Evolutionary conservation across 2,888 invertebrate genomes (phyloP).

Genomic region (Scelioninae gen. 1): DNA sequence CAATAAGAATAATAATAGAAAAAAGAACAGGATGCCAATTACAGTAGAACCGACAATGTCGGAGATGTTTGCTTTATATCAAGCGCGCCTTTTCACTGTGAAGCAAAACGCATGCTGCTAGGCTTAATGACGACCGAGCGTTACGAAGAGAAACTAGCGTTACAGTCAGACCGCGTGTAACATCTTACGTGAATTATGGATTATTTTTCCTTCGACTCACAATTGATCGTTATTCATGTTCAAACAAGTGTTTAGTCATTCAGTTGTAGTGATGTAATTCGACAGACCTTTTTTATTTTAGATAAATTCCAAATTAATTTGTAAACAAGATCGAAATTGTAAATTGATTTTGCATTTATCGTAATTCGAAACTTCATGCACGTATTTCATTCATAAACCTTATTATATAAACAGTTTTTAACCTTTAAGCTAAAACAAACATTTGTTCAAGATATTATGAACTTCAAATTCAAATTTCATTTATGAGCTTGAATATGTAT

Average conservation of each 20-base stretch:
- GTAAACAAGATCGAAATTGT: no score
- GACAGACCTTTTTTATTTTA: no score
- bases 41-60: constrained; percentile 56
- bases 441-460: no score
- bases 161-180: constrained; percentile 24
- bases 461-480: no score
- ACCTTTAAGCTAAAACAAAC: no score
- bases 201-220: constrained; percentile 10
- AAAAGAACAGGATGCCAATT: constrained; percentile 58
- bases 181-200: constrained; percentile 50
- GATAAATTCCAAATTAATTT: no score
- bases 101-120: constrained; percentile 37
- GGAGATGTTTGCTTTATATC: constrained; percentile 62
- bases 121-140: constrained; percentile 41
- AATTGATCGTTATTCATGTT: constrained; percentile 17
- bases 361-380: no score
- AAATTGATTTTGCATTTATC: no score
- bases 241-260: not conserved
- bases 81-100: constrained; percentile 50
- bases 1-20: constrained; percentile 51
- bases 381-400: no score
- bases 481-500: no score
- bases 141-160: constrained; percentile 20
- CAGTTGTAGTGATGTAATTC: not conserved
- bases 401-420: no score